These are phyloP conservation scores for Sebastes fasciatus DNA, from an alignment of 2,113 vertebrate species.

Conservation along the genomic window DNA sequence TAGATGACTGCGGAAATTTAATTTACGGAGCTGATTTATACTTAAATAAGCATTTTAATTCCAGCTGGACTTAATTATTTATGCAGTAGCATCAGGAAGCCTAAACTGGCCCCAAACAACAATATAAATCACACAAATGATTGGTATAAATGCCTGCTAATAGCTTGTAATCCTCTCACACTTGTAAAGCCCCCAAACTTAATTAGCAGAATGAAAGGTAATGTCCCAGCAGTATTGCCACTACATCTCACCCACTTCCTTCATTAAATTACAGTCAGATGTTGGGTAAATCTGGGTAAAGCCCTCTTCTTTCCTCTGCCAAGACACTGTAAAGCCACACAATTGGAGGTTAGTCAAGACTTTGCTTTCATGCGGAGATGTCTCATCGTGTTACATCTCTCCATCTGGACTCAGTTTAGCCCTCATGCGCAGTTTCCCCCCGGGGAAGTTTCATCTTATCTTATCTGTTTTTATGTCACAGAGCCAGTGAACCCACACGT, in stretches of 20 bases:
- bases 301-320: constrained; percentile 10
- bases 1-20: neutral
- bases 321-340: constrained; percentile 26
- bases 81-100: constrained; percentile 6
- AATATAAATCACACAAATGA: constrained; percentile 54
- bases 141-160: constrained; percentile 75
- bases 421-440: constrained; percentile 3
- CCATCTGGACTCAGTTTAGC: constrained; percentile 49
- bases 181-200: constrained; percentile 70
- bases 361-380: constrained; percentile 30
- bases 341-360: constrained; percentile 34
- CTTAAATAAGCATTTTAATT: neutral
- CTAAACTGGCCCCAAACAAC: constrained; percentile 56
- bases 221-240: constrained; percentile 60
- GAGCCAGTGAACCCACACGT: constrained; percentile 14
- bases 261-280: constrained; percentile 64
- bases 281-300: constrained; percentile 39
- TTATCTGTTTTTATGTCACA: constrained; percentile 26
- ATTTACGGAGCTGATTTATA: neutral
- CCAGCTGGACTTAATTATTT: neutral
- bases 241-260: constrained; percentile 38
- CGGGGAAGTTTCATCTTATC: constrained; percentile 29
- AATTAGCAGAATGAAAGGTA: constrained; percentile 78
- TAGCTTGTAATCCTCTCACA: constrained; percentile 73
- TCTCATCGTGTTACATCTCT: constrained; percentile 34